Evolutionary conservation across 2,888 invertebrate genomes (phyloP).

Genomic region (Mellilla xanthometata): DNA sequence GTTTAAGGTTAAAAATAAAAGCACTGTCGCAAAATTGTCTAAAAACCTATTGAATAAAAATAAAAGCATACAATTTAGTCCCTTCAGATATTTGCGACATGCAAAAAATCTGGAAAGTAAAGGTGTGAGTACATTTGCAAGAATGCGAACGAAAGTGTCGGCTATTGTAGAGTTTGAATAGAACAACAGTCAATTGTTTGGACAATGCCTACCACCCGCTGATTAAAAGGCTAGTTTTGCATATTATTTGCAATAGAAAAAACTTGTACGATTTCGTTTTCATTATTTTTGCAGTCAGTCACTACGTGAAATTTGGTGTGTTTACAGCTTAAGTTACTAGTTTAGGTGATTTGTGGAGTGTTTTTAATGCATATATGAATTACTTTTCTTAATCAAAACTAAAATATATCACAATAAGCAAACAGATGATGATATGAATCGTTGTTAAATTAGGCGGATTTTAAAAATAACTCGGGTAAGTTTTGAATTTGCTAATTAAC

Average conservation of each 20-base stretch:
- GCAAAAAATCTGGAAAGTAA: slow-evolving; percentile 52
- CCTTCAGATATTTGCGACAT: background rate
- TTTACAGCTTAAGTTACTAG: slow-evolving; percentile 26
- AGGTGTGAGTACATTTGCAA: slow-evolving; percentile 58
- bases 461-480: too few relatives aligned
- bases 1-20: background rate
- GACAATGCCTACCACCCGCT: slow-evolving; percentile 68
- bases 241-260: slow-evolving; percentile 69
- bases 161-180: slow-evolving; percentile 33
- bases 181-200: slow-evolving; percentile 41
- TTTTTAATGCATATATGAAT: too few relatives aligned
- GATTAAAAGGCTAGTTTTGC: slow-evolving; percentile 59
- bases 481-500: too few relatives aligned
- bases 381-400: too few relatives aligned
- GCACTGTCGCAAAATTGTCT: background rate
- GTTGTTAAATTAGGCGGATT: too few relatives aligned
- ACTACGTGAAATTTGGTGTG: slow-evolving; percentile 43
- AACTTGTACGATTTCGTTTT: slow-evolving; percentile 63
- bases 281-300: slow-evolving; percentile 54
- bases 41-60: slow-evolving; percentile 13
- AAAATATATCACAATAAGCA: too few relatives aligned
- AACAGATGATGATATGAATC: too few relatives aligned
- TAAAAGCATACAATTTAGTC: background rate
- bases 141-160: slow-evolving; percentile 70
- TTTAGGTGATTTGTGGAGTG: background rate